These are phyloP conservation scores for Tupaia chinensis DNA, from an alignment of 2,113 vertebrate species.

Conservation along the genomic window DNA sequence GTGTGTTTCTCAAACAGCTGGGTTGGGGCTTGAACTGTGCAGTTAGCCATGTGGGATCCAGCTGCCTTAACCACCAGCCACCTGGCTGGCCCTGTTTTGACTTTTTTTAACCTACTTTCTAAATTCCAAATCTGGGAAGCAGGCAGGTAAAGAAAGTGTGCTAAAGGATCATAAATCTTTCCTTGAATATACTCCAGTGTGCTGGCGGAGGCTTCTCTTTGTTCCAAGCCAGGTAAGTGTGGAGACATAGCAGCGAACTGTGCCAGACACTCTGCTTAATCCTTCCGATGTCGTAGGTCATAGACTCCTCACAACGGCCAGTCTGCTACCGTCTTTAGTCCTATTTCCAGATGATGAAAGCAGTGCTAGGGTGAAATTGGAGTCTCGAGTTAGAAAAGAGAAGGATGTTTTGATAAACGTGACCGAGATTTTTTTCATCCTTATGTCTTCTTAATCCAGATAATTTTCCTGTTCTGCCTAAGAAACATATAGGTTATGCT, in stretches of 20 bases:
- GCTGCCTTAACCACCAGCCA: too few relatives aligned
- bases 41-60: too few relatives aligned
- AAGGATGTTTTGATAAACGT: background rate
- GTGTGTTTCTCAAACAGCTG: too few relatives aligned
- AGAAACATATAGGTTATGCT: background rate
- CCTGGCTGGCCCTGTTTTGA: background rate
- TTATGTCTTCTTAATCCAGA: background rate
- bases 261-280: background rate
- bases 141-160: background rate
- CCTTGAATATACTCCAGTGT: background rate
- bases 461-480: background rate
- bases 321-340: background rate
- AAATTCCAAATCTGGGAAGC: slow-evolving; percentile 38
- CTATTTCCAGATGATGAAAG: background rate
- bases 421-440: background rate
- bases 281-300: background rate
- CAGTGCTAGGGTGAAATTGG: background rate
- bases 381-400: background rate
- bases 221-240: background rate
- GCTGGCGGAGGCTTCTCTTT: background rate
- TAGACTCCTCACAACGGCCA: background rate
- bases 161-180: background rate
- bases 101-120: slow-evolving; percentile 57
- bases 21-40: too few relatives aligned
- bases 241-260: background rate